Conservation (phyloP, 2,113 vertebrate species). For the Sula dactylatra region DNA sequence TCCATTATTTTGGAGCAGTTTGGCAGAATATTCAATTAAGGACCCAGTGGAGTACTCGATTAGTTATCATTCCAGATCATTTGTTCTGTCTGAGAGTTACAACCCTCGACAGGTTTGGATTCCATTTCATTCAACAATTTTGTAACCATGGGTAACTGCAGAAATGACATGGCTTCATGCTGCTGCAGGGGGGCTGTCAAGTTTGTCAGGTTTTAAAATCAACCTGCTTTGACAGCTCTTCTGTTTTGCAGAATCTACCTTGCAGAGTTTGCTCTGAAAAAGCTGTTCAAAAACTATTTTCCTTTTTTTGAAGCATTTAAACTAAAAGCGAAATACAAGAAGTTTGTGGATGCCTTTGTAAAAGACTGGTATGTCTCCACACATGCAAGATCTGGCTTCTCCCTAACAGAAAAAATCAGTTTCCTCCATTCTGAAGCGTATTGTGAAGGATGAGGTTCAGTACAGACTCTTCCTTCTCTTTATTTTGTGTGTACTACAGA, state of each 20-base stretch:
- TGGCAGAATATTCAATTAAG: neutral
- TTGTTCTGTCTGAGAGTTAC: neutral
- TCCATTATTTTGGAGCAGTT: neutral
- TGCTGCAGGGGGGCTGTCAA: constrained; percentile 5
- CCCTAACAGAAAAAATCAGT: neutral
- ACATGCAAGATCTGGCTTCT: neutral
- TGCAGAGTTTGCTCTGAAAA: neutral
- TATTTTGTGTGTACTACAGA: neutral
- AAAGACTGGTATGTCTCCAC: neutral
- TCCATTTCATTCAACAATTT: neutral
- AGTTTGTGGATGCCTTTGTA: neutral
- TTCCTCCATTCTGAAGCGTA: neutral
- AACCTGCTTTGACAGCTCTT: neutral
- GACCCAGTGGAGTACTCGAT: neutral
- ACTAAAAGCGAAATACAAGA: neutral
- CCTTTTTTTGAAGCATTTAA: neutral
- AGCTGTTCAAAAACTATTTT: neutral
- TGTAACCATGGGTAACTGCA: constrained; percentile 5
- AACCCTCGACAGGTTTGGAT: neutral
- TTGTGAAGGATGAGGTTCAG: neutral
- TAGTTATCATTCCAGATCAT: neutral
- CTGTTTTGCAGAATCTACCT: neutral
- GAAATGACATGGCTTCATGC: neutral
- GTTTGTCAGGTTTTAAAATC: neutral
- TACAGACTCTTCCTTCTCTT: neutral